These are phyloP conservation scores for Tetraneura akinire DNA, from an alignment of 1,140 invertebrate species.

Conservation along the genomic window DNA sequence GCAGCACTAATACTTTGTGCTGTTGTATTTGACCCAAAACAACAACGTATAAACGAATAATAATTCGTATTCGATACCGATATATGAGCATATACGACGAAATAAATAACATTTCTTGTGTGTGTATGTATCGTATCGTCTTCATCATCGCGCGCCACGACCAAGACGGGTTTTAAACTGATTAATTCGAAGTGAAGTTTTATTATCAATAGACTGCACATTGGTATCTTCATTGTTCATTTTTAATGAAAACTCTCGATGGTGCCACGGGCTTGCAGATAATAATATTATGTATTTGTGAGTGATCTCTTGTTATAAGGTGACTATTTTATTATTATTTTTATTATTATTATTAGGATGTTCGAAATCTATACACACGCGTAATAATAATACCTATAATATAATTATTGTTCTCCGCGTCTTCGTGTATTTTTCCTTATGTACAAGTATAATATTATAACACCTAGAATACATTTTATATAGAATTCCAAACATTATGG, in stretches of 20 bases:
- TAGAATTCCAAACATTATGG: background rate
- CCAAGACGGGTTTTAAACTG: slow-evolving; percentile 31
- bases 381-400: background rate
- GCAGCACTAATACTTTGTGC: slow-evolving; percentile 6
- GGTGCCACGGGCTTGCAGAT: slow-evolving; percentile 37
- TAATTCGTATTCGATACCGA: too few species aligned
- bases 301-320: background rate
- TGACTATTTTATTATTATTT: background rate
- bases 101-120: slow-evolving; percentile 10
- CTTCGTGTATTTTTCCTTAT: background rate
- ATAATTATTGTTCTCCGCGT: background rate
- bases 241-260: slow-evolving; percentile 46
- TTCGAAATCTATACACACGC: background rate
- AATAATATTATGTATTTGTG: slow-evolving; percentile 15
- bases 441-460: background rate
- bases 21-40: slow-evolving; percentile 45
- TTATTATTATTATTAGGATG: background rate
- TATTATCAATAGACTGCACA: slow-evolving; percentile 34
- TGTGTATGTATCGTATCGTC: background rate
- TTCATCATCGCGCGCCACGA: background rate
- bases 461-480: too few species aligned
- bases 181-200: slow-evolving; percentile 39
- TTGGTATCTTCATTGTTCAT: slow-evolving; percentile 44
- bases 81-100: slow-evolving; percentile 8
- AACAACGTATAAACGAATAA: too few species aligned